phyloP scores from a whole-genome alignment of 2,797 vertebrate genomes.

The Lepus oiostolus region DNA sequence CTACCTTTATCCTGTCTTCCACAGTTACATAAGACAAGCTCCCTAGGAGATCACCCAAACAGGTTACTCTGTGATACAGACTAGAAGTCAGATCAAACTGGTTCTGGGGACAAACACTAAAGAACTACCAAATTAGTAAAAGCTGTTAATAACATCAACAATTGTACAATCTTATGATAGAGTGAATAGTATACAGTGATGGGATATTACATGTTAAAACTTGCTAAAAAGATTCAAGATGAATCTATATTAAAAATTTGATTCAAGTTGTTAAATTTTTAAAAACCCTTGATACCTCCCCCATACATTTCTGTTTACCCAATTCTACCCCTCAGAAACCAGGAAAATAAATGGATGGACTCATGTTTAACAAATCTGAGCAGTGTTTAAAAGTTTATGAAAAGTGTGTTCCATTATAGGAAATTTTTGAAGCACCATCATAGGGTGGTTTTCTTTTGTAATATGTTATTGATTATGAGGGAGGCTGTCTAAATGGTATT shows the following conservation, averaged over 20 bases:
- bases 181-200: neutral
- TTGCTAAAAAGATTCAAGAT: neutral
- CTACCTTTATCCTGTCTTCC: neutral
- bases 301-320: neutral
- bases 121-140: neutral
- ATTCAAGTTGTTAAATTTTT: neutral
- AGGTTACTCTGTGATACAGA: neutral
- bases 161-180: neutral
- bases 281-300: neutral
- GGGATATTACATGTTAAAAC: neutral
- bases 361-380: neutral
- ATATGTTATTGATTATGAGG: neutral
- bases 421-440: too few species aligned
- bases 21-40: neutral
- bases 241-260: neutral
- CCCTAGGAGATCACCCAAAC: neutral
- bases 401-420: too few species aligned
- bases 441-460: neutral
- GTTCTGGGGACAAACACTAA: neutral
- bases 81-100: neutral
- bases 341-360: neutral
- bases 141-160: neutral
- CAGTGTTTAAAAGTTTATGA: too few species aligned
- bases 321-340: too few species aligned
- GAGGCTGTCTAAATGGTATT: neutral